Evolutionary conservation across 2,113 vertebrate species (phyloP), one percentile per base, ranked within the genome.

Genomic region (Dissostichus mawsoni): DNA sequence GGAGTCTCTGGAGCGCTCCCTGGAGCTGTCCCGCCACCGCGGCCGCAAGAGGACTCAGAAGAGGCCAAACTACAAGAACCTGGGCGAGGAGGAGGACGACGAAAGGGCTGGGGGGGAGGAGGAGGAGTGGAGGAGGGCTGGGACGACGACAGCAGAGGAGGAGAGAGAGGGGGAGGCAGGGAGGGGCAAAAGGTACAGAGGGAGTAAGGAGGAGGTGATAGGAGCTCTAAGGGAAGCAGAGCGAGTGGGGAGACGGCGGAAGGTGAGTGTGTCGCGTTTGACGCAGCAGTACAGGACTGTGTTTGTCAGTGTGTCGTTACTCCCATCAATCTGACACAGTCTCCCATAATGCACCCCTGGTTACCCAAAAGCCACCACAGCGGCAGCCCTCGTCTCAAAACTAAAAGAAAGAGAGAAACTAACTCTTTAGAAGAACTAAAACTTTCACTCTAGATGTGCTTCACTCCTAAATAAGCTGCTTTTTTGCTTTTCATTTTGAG

Each of bases 21-120:
- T 99, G 76, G 98, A 99, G 92, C 95, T 99, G 80, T 99, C 96
- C 36, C 97, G 97, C 74, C 97, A 98, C 44, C 96, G 96, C 8
- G 97, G 98, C 56, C 97, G 94, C 88, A 97, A 97, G 90, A 96
- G 93, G 66, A 82, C 95, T 11, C 97, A 98, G 82, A 99, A 98
- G 89, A 96, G 98, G 76, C 98, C 98, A 53, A 99, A 99, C 92
- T 99, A 99, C 89, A 99, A 99, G 94, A 99, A 99, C 33, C 94
- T 99, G 78, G 98, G 98, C 23, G 98, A 99, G 87, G 98, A 99
- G 6, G 98, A 98, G 5, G 98, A 99, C 13, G 98, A 99, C 48
- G 97, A 99, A 66, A 96, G 89, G 58, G 36, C 69, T 2, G 95
- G 87, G 91, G 93, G 69, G 95, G 91, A 89, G 92, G 58, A 84